Conservation (phyloP, 1,140 invertebrate genomes). For the Calycopis cecrops region DNA sequence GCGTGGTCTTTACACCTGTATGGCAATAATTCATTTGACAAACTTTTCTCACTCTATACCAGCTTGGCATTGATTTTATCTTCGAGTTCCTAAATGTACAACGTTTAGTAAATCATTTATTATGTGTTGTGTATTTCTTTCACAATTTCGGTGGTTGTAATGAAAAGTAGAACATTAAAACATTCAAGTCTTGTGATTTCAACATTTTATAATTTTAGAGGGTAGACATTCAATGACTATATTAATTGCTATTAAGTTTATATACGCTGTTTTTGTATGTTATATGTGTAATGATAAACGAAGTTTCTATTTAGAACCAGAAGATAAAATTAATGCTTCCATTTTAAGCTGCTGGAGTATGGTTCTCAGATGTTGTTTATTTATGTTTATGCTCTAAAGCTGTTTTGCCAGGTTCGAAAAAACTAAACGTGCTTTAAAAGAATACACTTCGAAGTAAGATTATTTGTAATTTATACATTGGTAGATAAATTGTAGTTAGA, state of each 20-base stretch:
- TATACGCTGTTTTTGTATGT: too few relatives aligned
- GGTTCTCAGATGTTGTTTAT: neutral
- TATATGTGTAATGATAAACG: neutral
- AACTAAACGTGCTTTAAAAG: slow-evolving; percentile 49
- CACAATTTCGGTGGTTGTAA: too few relatives aligned
- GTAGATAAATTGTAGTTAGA: slow-evolving; percentile 57
- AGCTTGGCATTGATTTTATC: neutral
- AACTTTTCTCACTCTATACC: too few relatives aligned
- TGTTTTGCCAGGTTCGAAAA: slow-evolving; percentile 63
- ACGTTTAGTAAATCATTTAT: too few relatives aligned
- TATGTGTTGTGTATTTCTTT: too few relatives aligned
- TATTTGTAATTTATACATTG: slow-evolving; percentile 29
- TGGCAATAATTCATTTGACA: too few relatives aligned
- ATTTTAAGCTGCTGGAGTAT: neutral
- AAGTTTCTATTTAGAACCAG: neutral
- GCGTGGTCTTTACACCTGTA: too few relatives aligned
- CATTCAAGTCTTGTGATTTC: too few relatives aligned
- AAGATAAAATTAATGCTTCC: slow-evolving; percentile 5
- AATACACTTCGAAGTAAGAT: slow-evolving; percentile 38
- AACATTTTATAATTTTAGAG: too few relatives aligned
- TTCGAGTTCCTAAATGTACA: neutral
- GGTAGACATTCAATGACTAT: too few relatives aligned
- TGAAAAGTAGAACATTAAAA: too few relatives aligned
- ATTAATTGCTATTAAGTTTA: too few relatives aligned
- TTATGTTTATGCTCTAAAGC: neutral